Evolutionary conservation across 2,113 vertebrate genomes (phyloP).

Genomic region (Porphyrio hochstetteri): DNA sequence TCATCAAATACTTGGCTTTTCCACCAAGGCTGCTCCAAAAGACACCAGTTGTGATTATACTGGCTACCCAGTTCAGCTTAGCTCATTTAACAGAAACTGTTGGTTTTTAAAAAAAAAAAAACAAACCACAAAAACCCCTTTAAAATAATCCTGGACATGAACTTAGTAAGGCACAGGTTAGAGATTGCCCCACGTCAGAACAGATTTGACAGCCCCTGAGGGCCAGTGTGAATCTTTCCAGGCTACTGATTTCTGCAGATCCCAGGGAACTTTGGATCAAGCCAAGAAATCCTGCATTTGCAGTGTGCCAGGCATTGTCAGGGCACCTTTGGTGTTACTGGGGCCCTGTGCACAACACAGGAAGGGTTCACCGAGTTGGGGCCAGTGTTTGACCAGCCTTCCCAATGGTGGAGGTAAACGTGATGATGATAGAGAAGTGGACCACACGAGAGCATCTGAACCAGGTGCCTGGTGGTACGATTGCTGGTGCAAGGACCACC

Average conservation of each 20-base stretch:
- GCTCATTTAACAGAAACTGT: not conserved
- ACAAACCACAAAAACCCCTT: not conserved
- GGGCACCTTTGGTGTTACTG: fast-evolving
- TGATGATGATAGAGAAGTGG: fast-evolving
- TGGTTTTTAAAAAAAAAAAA: not conserved
- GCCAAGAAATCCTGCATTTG: not conserved
- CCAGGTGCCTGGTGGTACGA: fast-evolving
- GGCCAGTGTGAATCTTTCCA: not conserved
- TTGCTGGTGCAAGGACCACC: not conserved
- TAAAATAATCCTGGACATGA: not conserved
- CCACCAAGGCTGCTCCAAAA: not conserved
- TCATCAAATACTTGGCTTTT: not conserved
- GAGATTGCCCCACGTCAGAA: not conserved
- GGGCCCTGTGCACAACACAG: fast-evolving
- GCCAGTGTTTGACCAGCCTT: not conserved
- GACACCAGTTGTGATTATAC: not conserved
- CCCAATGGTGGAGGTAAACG: fast-evolving
- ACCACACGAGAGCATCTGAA: not conserved
- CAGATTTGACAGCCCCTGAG: not conserved
- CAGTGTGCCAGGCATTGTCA: not conserved
- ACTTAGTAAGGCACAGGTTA: not conserved
- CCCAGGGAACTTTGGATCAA: not conserved
- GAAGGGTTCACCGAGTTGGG: not conserved
- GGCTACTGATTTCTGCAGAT: not conserved
- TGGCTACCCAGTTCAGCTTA: not conserved